A percentile compares a stretch with the other conserved stretches of the same genome.
These are phyloP conservation scores for Platerodrilus igneus DNA, from an alignment of 2,888 invertebrate species.

Conservation along the genomic window DNA sequence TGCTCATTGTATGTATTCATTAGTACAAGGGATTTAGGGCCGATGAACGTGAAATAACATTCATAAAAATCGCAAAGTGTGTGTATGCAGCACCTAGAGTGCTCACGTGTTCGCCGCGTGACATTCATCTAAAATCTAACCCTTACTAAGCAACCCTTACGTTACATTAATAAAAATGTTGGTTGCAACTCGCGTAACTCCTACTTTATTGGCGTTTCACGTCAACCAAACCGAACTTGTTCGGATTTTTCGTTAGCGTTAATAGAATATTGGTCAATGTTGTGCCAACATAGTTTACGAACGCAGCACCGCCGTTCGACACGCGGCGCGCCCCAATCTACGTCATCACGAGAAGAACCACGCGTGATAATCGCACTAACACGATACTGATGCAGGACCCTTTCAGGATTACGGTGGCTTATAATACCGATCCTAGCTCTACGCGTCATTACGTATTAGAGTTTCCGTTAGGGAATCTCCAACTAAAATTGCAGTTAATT, in stretches of 20 bases:
- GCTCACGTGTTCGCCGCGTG: constrained; percentile 34
- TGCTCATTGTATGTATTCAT: too few relatives aligned
- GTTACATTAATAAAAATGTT: too few relatives aligned
- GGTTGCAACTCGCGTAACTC: neutral
- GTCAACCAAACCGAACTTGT: constrained; percentile 4
- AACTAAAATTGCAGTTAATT: constrained; percentile 37
- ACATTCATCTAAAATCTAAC: constrained; percentile 30
- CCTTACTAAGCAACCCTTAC: constrained; percentile 34
- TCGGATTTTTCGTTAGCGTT: constrained; percentile 12
- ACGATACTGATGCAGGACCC: constrained; percentile 34
- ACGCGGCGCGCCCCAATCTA: constrained; percentile 36
- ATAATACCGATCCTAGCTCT: constrained; percentile 29
- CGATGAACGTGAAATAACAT: constrained; percentile 26
- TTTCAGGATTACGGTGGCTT: constrained; percentile 35
- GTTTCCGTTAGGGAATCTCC: constrained; percentile 37
- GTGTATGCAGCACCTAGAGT: constrained; percentile 31
- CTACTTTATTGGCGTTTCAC: neutral
- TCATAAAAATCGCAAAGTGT: constrained; percentile 33
- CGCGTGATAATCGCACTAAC: constrained; percentile 45
- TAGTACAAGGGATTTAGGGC: too few relatives aligned
- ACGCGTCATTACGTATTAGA: constrained; percentile 42
- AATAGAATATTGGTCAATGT: constrained; percentile 35
- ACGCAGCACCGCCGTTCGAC: constrained; percentile 32
- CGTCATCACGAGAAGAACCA: constrained; percentile 38
- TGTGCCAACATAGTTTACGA: constrained; percentile 39